phyloP scores from a whole-genome alignment of 2,888 invertebrate species.

The Luffia ferchaultella region DNA sequence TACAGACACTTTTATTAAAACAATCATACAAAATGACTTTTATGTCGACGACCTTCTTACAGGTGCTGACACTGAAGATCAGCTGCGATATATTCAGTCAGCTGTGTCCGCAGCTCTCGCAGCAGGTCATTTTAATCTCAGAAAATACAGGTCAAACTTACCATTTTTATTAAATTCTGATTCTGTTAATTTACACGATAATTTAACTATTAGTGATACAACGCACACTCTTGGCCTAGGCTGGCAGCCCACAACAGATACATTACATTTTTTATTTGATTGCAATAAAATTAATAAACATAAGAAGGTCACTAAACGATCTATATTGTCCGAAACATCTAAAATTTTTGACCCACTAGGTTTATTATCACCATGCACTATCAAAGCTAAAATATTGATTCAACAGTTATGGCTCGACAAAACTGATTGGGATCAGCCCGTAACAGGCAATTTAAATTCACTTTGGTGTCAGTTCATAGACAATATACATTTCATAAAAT shows the following conservation, averaged over 20 bases:
- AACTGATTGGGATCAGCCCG: too few relatives aligned
- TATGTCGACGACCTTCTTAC: neutral
- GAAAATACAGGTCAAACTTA: neutral
- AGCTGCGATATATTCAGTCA: neutral
- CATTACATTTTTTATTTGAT: too few relatives aligned
- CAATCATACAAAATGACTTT: neutral
- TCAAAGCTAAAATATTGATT: conserved; percentile 12
- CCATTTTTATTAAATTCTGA: conserved; percentile 2
- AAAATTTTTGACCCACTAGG: neutral
- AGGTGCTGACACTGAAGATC: neutral
- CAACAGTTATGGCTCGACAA: conserved; percentile 14
- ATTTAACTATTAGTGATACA: neutral
- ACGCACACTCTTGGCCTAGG: conserved; percentile 8
- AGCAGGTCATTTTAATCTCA: neutral
- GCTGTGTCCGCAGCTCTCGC: neutral
- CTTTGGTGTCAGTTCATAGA: too few relatives aligned
- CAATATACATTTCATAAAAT: too few relatives aligned
- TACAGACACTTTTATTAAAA: neutral
- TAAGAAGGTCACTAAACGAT: neutral
- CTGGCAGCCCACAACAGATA: conserved; percentile 14
- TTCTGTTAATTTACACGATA: neutral
- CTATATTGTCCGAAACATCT: neutral
- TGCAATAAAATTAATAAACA: too few relatives aligned
- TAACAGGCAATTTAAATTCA: too few relatives aligned
- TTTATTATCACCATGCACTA: neutral